Conservation (phyloP, 2,888 invertebrate genomes). For the Icerya purchasi region DNA sequence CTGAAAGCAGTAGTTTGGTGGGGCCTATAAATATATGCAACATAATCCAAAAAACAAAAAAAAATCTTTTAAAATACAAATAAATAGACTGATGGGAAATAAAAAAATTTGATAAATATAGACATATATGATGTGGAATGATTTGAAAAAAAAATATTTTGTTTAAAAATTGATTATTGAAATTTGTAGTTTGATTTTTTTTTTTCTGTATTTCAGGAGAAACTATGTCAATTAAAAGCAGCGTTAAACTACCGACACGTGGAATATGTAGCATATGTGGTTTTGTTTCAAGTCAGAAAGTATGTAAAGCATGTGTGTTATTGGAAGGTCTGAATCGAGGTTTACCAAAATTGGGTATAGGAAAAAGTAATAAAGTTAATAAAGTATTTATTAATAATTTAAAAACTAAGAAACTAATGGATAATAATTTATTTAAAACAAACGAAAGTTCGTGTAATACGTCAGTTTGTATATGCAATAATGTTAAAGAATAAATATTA, state of each 20-base stretch:
- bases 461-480: too few species aligned
- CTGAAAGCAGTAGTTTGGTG: too few species aligned
- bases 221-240: conserved; percentile 58
- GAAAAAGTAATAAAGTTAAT: conserved; percentile 62
- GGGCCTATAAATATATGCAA: too few species aligned
- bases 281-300: conserved; percentile 73
- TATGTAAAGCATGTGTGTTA: conserved; percentile 91
- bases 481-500: too few species aligned
- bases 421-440: too few species aligned
- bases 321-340: conserved; percentile 90
- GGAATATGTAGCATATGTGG: conserved; percentile 66
- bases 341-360: conserved; percentile 70
- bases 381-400: background rate
- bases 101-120: background rate
- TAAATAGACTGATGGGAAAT: too few species aligned
- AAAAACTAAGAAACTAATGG: too few species aligned
- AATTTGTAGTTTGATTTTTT: too few species aligned
- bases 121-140: background rate
- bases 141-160: background rate
- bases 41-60: too few species aligned
- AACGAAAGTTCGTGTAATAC: too few species aligned
- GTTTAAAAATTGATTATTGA: too few species aligned
- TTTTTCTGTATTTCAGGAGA: conserved; percentile 40
- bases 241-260: conserved; percentile 57
- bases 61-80: too few species aligned